Evolutionary conservation across 1,140 invertebrate species (phyloP).

Genomic region (Hypothenemus hampei): DNA sequence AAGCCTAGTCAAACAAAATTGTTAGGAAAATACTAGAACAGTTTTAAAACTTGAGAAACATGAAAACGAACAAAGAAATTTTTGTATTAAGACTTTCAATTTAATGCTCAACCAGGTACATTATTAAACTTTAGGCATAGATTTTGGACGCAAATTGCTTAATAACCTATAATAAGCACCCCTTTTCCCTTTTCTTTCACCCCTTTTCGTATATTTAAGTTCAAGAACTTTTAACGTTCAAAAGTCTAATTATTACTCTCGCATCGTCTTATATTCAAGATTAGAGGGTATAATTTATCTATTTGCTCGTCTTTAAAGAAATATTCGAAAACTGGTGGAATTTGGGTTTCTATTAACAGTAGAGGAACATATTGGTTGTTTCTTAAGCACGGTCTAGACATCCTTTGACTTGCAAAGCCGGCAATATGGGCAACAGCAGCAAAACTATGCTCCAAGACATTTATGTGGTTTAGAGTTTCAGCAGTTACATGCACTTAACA

Average conservation of each 20-base stretch:
- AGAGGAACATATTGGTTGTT: background rate
- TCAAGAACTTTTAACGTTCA: no score
- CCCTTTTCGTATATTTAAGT: no score
- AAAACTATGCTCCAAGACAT: conserved; percentile 24
- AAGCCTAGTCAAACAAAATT: no score
- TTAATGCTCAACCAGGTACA: background rate
- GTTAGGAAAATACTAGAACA: background rate
- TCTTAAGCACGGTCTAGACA: background rate
- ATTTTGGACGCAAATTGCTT: background rate
- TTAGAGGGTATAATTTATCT: background rate
- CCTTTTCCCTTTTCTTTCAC: no score
- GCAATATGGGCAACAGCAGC: conserved; percentile 17
- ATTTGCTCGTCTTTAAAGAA: background rate
- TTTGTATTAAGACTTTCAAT: background rate
- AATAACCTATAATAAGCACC: no score
- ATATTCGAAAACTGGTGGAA: background rate
- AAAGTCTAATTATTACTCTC: background rate
- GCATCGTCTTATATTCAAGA: background rate
- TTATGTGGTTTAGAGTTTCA: conserved; percentile 20
- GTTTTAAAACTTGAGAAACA: background rate
- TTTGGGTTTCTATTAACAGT: background rate
- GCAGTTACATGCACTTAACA: conserved; percentile 22
- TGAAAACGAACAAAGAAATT: background rate
- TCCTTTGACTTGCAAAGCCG: conserved; percentile 19
- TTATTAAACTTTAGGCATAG: background rate